Base-by-base conservation (phyloP, 2,888 invertebrate genomes). In the Drosophila demipolita region DNA sequence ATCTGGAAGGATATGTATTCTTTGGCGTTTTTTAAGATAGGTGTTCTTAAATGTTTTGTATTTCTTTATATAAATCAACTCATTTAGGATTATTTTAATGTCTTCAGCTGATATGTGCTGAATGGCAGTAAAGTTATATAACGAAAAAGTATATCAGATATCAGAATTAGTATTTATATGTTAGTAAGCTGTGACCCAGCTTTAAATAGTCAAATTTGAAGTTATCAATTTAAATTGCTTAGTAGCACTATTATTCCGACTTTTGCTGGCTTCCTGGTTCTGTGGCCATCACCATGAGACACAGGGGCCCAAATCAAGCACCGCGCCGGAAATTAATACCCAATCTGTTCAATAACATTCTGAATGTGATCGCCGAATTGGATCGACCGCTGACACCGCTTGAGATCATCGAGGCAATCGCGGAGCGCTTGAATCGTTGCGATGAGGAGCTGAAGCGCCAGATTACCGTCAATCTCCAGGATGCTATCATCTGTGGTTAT, bases 361-460 rank as follows among this genome's bases (percentile, higher is more conserved):
- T 85, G 40, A 68, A 67, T 29, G 85, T 89, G 36, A 50, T 85
- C 11, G 76, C 89, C 62, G 73, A 79, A 3, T 66, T 87, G 33
- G 75, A 87, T 7, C 76, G 61, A 9, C 85, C 85, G 1, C 35
- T 85, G 42, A 81, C 85, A 0, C 84, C 89, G n/a, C 81, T 73
- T 29, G 89, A 85, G 50, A 85, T 85, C 29, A 68, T 79, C 7
- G 84, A 68, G 49, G 87, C 77, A 2, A 71, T 85, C 0, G 66
- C 89, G 35, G 45, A 63, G 38, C 84, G 72, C 5, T 36, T 83
- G 48, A 77, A 89, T 1, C 89, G 89, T 23, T 69, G 36, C 59
- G 85, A 85, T 40, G 85, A 85, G 66, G 85, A 88, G 62, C 55
- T 85, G 1, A 89, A 81, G 49, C 85, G 85, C 0, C 85, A 85